Conservation (phyloP, 2,888 invertebrate genomes). For the Alsophila aescularia region DNA sequence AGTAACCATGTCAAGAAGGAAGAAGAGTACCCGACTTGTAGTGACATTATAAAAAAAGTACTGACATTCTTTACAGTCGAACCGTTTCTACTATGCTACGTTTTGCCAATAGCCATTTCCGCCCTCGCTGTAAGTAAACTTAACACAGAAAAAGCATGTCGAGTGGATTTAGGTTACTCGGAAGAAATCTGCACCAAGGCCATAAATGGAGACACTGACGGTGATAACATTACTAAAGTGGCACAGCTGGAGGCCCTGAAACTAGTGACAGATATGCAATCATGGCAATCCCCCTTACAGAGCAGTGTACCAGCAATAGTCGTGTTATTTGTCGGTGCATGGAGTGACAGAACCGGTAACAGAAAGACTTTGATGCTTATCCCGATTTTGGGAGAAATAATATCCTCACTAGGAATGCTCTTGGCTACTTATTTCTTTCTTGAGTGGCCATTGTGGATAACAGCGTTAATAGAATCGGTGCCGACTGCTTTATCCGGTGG, state of each 20-base stretch:
- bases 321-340: constrained; percentile 85
- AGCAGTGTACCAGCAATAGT: constrained; percentile 83
- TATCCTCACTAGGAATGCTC: constrained; percentile 78
- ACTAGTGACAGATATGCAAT: constrained; percentile 79
- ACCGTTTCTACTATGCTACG: constrained; percentile 86
- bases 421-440: constrained; percentile 81
- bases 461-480: constrained; percentile 81
- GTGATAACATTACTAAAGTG: constrained; percentile 57
- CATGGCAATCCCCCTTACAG: constrained; percentile 82
- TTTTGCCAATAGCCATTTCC: constrained; percentile 86
- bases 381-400: constrained; percentile 82
- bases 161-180: constrained; percentile 75
- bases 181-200: constrained; percentile 77
- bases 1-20: constrained; percentile 21
- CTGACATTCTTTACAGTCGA: constrained; percentile 84
- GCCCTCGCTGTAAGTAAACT: constrained; percentile 81
- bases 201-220: constrained; percentile 53
- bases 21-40: constrained; percentile 35
- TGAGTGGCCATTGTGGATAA: constrained; percentile 83
- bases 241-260: constrained; percentile 70
- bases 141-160: constrained; percentile 84
- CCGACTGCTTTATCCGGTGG: constrained; percentile 85
- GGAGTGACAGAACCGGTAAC: constrained; percentile 85
- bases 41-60: constrained; percentile 41
- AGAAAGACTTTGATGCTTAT: constrained; percentile 84